Evolutionary conservation across 35 echinoderm and acorn worm genomes (phyloP).

Genomic region (Amphiura filiformis): DNA sequence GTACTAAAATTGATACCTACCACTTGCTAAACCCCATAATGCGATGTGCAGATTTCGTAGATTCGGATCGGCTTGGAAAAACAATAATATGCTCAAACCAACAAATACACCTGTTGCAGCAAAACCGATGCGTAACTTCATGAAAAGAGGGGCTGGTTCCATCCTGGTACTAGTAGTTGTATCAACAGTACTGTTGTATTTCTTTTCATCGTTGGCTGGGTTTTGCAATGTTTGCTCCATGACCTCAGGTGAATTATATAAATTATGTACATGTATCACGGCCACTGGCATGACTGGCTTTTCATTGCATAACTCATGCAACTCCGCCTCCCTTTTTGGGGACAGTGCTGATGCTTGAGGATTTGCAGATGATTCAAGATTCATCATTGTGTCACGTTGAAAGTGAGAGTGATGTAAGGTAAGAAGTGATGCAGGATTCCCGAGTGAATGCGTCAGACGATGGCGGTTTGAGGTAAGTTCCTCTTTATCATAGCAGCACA

Average conservation of each 20-base stretch:
- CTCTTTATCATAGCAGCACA: no score
- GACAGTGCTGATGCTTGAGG: neutral
- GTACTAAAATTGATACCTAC: no score
- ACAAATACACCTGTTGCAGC: constrained; percentile 47
- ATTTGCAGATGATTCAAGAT: neutral
- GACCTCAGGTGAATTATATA: neutral
- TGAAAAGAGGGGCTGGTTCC: constrained; percentile 42
- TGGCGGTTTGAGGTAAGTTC: no score
- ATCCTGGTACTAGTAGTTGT: neutral
- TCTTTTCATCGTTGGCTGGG: neutral
- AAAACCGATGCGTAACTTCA: constrained; percentile 47
- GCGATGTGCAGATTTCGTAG: constrained; percentile 72
- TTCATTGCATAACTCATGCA: no score
- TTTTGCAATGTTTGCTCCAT: no score
- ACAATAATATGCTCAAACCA: constrained; percentile 52
- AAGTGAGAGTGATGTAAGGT: neutral
- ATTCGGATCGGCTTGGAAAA: constrained; percentile 47
- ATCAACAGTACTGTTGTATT: no score
- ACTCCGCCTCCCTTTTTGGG: no score
- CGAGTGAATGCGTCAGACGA: no score
- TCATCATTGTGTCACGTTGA: neutral
- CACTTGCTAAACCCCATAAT: constrained; percentile 74
- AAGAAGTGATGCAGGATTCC: neutral
- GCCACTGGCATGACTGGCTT: neutral
- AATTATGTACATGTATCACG: neutral